Percentiles rank a stretch among this genome's conserved stretches.
phyloP scores from a whole-genome alignment of 2,797 vertebrate genomes.

The Leptoclinus maculatus region DNA sequence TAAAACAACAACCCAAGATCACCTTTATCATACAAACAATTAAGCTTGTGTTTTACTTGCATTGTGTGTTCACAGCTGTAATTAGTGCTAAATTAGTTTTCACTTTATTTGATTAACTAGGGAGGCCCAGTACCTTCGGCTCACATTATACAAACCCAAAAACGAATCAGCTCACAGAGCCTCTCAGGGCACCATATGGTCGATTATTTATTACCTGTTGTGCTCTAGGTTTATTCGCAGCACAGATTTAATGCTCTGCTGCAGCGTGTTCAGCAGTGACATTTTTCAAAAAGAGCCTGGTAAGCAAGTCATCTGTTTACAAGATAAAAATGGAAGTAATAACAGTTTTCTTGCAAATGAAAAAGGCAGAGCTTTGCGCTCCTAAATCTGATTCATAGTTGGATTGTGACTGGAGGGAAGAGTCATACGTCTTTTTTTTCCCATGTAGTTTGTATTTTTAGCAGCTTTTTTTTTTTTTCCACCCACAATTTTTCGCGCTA shows the following conservation, averaged over 20 bases:
- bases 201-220: slow-evolving; percentile 49
- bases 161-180: slow-evolving; percentile 40
- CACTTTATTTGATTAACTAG: slow-evolving; percentile 46
- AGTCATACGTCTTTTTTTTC: neutral
- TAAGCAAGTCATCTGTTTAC: slow-evolving; percentile 45
- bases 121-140: slow-evolving; percentile 27
- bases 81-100: slow-evolving; percentile 31
- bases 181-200: slow-evolving; percentile 49
- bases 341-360: slow-evolving; percentile 39
- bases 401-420: slow-evolving; percentile 14
- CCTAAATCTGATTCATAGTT: slow-evolving; percentile 27
- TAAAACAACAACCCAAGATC: neutral
- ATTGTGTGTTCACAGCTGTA: slow-evolving; percentile 22
- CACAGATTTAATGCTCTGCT: slow-evolving; percentile 36
- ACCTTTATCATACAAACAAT: neutral
- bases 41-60: neutral
- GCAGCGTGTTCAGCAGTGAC: slow-evolving; percentile 5
- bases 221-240: slow-evolving; percentile 28
- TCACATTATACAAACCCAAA: slow-evolving; percentile 30
- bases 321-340: slow-evolving; percentile 34
- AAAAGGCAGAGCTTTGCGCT: slow-evolving; percentile 16
- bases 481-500: neutral
- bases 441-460: slow-evolving; percentile 18
- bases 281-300: slow-evolving; percentile 27
- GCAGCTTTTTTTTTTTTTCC: slow-evolving; percentile 6